Percentiles rank a stretch among this genome's conserved stretches.
These are phyloP conservation scores for Allacma fusca DNA, from an alignment of 2,888 invertebrate genomes.

Conservation along the genomic window DNA sequence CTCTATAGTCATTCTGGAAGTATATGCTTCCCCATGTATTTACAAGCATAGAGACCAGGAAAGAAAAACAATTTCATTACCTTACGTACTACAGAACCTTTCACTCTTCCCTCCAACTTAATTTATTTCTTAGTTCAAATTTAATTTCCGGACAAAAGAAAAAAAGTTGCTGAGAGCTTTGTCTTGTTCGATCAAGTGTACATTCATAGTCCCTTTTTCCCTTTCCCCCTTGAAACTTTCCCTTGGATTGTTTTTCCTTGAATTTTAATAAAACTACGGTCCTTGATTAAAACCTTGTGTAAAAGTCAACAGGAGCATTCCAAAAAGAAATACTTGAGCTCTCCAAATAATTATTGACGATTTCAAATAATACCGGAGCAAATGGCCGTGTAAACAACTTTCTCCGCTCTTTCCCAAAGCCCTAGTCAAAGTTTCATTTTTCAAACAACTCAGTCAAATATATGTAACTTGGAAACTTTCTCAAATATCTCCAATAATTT, in stretches of 20 bases:
- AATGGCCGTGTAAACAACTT: too few species aligned
- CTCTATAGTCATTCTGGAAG: too few species aligned
- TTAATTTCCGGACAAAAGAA: slow-evolving; percentile 16
- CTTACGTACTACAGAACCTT: background rate
- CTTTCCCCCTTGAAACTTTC: background rate
- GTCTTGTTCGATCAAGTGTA: background rate
- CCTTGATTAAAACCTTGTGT: background rate
- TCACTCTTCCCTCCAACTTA: background rate
- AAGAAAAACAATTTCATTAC: slow-evolving; percentile 16
- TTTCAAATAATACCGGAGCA: too few species aligned
- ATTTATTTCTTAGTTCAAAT: slow-evolving; percentile 2
- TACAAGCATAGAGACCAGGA: too few species aligned
- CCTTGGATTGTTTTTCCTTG: background rate
- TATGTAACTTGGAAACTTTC: too few species aligned
- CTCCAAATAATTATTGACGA: background rate
- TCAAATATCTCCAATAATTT: too few species aligned
- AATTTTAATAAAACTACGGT: background rate
- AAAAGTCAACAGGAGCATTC: background rate
- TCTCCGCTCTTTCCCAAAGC: too few species aligned
- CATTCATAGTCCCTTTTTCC: background rate
- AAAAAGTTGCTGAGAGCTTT: background rate
- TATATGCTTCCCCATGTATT: too few species aligned
- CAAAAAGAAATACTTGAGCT: background rate
- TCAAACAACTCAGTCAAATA: too few species aligned
- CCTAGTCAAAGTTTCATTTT: too few species aligned